These are phyloP conservation scores for Rhynchophorus ferrugineus DNA, from an alignment of 1,140 invertebrate genomes.

Conservation along the genomic window DNA sequence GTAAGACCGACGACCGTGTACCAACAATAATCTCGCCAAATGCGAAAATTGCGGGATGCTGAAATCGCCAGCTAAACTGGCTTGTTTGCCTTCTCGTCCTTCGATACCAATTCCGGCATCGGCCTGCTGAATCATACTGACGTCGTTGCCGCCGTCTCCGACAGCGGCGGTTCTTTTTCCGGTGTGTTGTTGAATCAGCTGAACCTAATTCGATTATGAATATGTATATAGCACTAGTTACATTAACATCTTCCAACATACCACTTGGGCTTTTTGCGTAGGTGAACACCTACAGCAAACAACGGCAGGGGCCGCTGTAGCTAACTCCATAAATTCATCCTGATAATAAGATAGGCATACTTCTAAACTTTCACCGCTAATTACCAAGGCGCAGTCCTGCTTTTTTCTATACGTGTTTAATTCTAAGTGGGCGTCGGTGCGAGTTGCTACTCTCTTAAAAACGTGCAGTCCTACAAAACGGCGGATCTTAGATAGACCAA, in stretches of 20 bases:
- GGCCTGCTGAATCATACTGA: conserved; percentile 91
- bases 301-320: conserved; percentile 86
- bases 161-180: conserved; percentile 74
- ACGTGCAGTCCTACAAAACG: conserved; percentile 53
- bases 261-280: conserved; percentile 97
- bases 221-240: too few relatives aligned
- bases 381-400: conserved; percentile 83
- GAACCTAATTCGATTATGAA: conserved; percentile 36
- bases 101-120: conserved; percentile 95
- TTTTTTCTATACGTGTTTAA: conserved; percentile 80
- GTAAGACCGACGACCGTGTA: conserved; percentile 93
- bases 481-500: background rate
- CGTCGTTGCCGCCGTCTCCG: conserved; percentile 83
- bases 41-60: conserved; percentile 90
- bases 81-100: conserved; percentile 88
- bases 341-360: conserved; percentile 93
- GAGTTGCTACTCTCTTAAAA: conserved; percentile 66
- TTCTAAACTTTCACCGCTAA: conserved; percentile 89
- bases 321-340: conserved; percentile 90
- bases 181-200: conserved; percentile 80
- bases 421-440: conserved; percentile 87
- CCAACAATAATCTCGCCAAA: conserved; percentile 77
- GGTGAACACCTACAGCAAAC: conserved; percentile 97
- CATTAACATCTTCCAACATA: too few relatives aligned
- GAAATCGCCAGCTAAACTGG: conserved; percentile 95